Evolutionary conservation across 2,113 vertebrate genomes (phyloP).

Genomic region (Hippopotamus amphibius): DNA sequence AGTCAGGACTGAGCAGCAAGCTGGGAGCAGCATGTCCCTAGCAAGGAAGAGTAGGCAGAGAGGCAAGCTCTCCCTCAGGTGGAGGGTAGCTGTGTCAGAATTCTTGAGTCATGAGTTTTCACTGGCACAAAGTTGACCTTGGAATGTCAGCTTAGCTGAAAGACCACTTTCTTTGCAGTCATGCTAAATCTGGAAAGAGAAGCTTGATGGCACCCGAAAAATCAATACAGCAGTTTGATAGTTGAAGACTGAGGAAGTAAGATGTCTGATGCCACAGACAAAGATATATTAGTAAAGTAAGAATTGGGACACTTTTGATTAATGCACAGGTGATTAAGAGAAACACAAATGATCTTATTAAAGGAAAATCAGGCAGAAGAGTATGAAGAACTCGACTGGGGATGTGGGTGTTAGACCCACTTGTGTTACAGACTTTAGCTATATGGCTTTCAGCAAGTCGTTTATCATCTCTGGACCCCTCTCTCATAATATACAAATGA

Average conservation of each 20-base stretch:
- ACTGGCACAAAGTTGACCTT: background rate
- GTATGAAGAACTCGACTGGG: background rate
- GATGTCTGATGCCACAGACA: background rate
- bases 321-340: background rate
- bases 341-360: background rate
- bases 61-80: background rate
- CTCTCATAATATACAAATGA: background rate
- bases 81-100: background rate
- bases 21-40: background rate
- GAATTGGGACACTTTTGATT: background rate
- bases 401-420: background rate
- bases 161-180: background rate
- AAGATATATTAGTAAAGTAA: background rate
- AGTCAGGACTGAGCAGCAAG: background rate
- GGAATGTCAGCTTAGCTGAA: background rate
- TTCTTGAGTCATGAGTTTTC: background rate
- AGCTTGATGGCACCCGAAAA: background rate
- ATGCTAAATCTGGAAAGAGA: background rate
- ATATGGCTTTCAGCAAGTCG: background rate
- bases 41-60: background rate
- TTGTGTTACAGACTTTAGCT: background rate
- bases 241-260: background rate
- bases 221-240: background rate
- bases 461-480: background rate
- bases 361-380: background rate